Evolutionary conservation across 2,888 invertebrate genomes (phyloP).

Genomic region (Clistopyga incitator): DNA sequence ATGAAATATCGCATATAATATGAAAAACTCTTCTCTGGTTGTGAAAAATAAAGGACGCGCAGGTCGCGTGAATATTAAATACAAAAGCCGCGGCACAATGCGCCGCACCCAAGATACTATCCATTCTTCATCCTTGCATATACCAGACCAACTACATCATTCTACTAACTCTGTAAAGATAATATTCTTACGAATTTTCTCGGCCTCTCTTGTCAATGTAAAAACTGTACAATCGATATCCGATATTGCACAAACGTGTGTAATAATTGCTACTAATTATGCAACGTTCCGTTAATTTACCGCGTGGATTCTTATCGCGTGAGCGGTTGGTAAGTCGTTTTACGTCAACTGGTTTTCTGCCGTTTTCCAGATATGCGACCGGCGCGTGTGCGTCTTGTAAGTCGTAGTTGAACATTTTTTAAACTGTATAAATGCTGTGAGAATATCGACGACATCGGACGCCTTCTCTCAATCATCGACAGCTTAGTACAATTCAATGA

Average conservation of each 20-base stretch:
- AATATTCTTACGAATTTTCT: neutral
- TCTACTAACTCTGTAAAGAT: conserved; percentile 4
- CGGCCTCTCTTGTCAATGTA: neutral
- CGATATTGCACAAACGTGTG: conserved; percentile 44
- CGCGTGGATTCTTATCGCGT: neutral
- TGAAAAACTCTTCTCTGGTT: conserved; percentile 7
- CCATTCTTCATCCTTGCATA: neutral
- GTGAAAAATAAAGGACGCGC: neutral
- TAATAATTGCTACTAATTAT: conserved; percentile 8
- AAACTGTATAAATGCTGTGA: conserved; percentile 50
- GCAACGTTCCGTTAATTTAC: neutral
- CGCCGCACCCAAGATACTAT: neutral
- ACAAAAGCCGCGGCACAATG: conserved; percentile 22
- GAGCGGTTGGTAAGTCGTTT: neutral
- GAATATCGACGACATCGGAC: neutral
- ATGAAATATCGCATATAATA: conserved; percentile 10
- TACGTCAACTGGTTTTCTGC: neutral
- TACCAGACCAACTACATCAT: conserved; percentile 29
- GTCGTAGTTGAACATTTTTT: neutral
- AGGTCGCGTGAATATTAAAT: conserved; percentile 28
- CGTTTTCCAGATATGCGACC: neutral
- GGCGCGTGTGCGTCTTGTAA: neutral
- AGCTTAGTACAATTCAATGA: neutral
- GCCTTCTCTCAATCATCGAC: neutral
- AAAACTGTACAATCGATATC: conserved; percentile 32